Base-by-base conservation (phyloP, 2,113 vertebrate genomes). In the Callocephalon fimbriatum region DNA sequence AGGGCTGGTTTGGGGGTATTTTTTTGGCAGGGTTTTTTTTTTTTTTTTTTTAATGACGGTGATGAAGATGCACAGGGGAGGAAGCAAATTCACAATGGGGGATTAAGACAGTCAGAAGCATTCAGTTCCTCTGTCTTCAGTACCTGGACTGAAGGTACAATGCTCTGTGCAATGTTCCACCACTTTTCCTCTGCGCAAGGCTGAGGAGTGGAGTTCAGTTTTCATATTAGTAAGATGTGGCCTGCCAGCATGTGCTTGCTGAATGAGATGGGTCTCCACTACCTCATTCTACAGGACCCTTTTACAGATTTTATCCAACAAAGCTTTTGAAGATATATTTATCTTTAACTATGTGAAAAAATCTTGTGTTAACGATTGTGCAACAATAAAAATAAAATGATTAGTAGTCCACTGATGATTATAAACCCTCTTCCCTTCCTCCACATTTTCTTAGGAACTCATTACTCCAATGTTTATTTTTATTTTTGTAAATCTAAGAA, bases 341-440 rank as follows among this genome's bases (percentile, higher is more conserved):
- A 94, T 92, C 82, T 86, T 95, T 91, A 90, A 86, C 75, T 83
- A 97, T 68, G 74, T 90, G 92, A 97, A 76, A 95, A 97, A 80
- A 71, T 78, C 56, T 94, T 83, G 88, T 25, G 5, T 65, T 93
- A 96, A 95, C 63, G 73, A 97, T 37, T 89, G 72, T 68, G 76
- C 88, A 96, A 96, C 51, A 77, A 80, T 86, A 96, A 96, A 96
- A 96, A 93, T 91, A 95, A 96, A 94, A 91, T 76, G 1, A 96
- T 80, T 93, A 96, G 79, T 86, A 88, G 86, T 20, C 95, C 2
- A 0, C 44, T 81, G 82, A 88, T 0, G 1, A 92, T 71, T 83
- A 84, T 81, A 97, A 93, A 91, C 51, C 19, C 20, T 79, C 80
- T 78, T 86, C 82, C 65, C 65, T 86, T 47, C 62, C 53, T 27